Evolutionary conservation across 2,888 invertebrate genomes (phyloP).

Genomic region (Escarpia spicata): DNA sequence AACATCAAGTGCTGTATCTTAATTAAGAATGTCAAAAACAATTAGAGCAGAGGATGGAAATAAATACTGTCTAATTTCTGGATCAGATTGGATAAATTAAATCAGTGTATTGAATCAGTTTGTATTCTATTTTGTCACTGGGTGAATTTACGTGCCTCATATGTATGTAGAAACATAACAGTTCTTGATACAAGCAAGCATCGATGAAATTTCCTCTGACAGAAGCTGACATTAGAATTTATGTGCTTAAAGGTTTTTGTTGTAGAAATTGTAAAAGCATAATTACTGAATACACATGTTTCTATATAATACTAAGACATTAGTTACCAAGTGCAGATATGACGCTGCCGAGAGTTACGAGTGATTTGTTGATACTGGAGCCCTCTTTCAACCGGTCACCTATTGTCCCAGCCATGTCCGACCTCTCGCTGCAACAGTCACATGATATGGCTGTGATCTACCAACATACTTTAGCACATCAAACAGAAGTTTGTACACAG

Average conservation of each 20-base stretch:
- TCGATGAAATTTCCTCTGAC: not conserved
- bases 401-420: constrained; percentile 78
- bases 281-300: not conserved
- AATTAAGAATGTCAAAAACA: not conserved
- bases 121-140: not conserved
- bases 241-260: not conserved
- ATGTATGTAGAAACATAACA: not conserved
- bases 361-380: constrained; percentile 78
- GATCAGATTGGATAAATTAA: not conserved
- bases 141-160: not conserved
- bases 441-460: not conserved
- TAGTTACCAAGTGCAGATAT: constrained; percentile 79
- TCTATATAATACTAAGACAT: no score
- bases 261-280: not conserved
- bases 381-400: constrained; percentile 83
- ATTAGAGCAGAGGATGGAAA: not conserved
- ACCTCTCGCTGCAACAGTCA: constrained; percentile 61
- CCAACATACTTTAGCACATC: not conserved
- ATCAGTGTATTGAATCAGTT: not conserved
- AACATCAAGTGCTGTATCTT: not conserved
- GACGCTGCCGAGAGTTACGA: constrained; percentile 81
- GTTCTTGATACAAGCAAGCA: not conserved
- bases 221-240: not conserved
- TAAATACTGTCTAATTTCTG: not conserved
- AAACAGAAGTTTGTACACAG: not conserved